Evolutionary conservation across 2,113 vertebrate species (phyloP).

Genomic region (Kobus ellipsiprymnus): DNA sequence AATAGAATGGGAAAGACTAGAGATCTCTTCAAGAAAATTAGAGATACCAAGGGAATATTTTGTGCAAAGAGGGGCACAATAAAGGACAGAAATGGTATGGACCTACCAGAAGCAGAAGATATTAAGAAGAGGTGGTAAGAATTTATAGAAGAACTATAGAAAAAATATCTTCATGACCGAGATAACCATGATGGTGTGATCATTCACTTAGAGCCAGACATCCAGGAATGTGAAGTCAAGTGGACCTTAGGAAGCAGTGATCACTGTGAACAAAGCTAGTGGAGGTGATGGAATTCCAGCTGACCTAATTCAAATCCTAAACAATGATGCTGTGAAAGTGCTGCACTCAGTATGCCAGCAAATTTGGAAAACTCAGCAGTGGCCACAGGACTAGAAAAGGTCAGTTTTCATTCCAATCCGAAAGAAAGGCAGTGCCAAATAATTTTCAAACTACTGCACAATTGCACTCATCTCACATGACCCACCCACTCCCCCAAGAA

Average conservation of each 20-base stretch:
- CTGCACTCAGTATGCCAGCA: neutral
- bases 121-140: neutral
- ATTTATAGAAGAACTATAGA: neutral
- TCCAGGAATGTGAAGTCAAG: neutral
- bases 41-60: neutral
- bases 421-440: neutral
- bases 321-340: neutral
- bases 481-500: neutral
- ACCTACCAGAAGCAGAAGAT: neutral
- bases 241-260: neutral
- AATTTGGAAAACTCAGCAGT: neutral
- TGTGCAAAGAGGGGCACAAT: neutral
- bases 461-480: too few species aligned
- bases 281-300: neutral
- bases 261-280: neutral
- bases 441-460: neutral
- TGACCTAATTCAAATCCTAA: neutral
- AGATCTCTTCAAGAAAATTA: neutral
- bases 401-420: neutral
- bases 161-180: neutral
- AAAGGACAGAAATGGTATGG: neutral
- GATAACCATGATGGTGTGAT: neutral
- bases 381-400: neutral
- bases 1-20: neutral
- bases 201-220: neutral